Conservation (phyloP, 2,797 vertebrate species). For the Sebastes alutus region DNA sequence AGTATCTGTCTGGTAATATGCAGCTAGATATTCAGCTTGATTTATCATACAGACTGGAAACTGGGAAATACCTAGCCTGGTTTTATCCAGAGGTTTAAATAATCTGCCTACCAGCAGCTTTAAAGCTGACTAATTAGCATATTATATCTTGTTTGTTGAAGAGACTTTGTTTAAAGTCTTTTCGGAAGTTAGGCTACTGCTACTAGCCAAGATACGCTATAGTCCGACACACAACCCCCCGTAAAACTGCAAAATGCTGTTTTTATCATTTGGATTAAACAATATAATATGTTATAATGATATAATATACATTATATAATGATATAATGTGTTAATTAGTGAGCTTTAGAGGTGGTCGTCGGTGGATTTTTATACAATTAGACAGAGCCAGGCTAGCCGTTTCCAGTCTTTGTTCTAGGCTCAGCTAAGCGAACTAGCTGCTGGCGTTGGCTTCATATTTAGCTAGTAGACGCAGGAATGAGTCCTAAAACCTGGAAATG, state of each 20-base stretch:
- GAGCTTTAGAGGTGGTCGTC: background rate
- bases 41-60: background rate
- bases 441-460: background rate
- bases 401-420: background rate
- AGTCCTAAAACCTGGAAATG: too few species aligned
- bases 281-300: background rate
- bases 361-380: background rate
- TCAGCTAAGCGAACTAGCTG: background rate
- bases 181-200: background rate
- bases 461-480: too few species aligned
- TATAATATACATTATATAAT: too few species aligned
- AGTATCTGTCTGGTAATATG: background rate
- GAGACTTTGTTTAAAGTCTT: background rate
- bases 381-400: background rate
- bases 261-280: background rate
- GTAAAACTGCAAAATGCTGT: background rate
- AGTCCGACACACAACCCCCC: background rate
- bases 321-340: background rate
- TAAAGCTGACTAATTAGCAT: too few species aligned
- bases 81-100: background rate
- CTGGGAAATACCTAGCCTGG: background rate
- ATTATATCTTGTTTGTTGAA: too few species aligned
- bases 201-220: background rate
- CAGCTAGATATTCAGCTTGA: background rate
- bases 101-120: too few species aligned